phyloP scores from a whole-genome alignment of 2,113 vertebrate genomes.

The Apaloderma vittatum region DNA sequence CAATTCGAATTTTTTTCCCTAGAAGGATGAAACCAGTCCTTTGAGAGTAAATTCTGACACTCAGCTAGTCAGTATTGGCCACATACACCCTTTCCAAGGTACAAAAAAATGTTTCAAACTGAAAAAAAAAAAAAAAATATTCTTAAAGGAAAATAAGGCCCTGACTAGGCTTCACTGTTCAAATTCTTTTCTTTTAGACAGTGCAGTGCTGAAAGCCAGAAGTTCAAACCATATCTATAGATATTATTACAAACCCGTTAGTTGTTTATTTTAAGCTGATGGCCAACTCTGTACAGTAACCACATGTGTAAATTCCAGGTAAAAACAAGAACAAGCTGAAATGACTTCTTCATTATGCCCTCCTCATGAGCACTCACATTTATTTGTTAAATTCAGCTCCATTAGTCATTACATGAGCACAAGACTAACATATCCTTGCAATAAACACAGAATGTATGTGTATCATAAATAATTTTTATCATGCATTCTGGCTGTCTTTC shows the following conservation, averaged over 20 bases:
- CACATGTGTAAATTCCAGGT: neutral
- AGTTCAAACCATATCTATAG: neutral
- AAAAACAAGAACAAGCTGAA: neutral
- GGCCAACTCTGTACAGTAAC: neutral
- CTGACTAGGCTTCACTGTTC: neutral
- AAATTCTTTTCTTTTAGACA: neutral
- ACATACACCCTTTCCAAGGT: neutral
- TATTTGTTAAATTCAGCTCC: neutral
- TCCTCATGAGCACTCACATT: neutral
- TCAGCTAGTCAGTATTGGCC: neutral
- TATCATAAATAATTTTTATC: neutral
- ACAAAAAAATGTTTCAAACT: neutral
- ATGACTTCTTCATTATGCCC: neutral
- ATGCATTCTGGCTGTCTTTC: neutral
- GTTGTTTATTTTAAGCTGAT: neutral
- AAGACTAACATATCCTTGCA: neutral
- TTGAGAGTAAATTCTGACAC: neutral
- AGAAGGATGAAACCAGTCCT: neutral
- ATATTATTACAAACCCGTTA: neutral
- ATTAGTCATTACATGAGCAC: neutral
- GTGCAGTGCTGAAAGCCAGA: neutral
- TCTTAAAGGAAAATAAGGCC: neutral
- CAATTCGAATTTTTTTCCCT: neutral
- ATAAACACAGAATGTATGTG: neutral
- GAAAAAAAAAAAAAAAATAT: neutral